These are phyloP conservation scores for Aphelinus certus DNA, from an alignment of 1,140 invertebrate species.

Conservation along the genomic window DNA sequence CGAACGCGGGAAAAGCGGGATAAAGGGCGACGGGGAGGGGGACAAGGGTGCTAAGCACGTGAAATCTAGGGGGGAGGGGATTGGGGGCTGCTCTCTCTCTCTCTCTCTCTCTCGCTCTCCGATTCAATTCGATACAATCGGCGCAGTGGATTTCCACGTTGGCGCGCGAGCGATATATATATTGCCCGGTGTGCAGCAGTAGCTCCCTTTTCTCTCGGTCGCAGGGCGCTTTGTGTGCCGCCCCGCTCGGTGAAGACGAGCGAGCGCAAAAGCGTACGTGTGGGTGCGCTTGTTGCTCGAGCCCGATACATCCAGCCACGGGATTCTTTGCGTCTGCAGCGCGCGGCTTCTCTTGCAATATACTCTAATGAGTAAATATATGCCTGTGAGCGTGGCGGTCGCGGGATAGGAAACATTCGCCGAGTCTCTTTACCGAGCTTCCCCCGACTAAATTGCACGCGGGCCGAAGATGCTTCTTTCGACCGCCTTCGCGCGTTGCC, in stretches of 20 bases:
- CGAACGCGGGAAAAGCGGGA: background rate
- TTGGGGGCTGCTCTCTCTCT: slow-evolving; percentile 15
- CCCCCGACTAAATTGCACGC: no score
- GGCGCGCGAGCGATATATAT: slow-evolving; percentile 6
- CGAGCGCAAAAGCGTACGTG: background rate
- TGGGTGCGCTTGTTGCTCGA: background rate
- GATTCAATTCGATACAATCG: slow-evolving; percentile 58
- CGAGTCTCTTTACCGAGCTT: no score
- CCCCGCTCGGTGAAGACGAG: no score
- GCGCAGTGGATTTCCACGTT: slow-evolving; percentile 53
- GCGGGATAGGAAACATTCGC: no score
- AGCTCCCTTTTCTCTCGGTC: no score
- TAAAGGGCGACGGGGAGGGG: slow-evolving; percentile 4
- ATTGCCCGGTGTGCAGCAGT: no score
- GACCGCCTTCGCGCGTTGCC: no score
- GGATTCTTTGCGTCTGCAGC: background rate
- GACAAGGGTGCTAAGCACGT: slow-evolving; percentile 36
- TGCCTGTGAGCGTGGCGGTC: no score
- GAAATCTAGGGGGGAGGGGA: slow-evolving; percentile 33
- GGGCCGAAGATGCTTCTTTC: no score
- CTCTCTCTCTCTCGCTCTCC: slow-evolving; percentile 29
- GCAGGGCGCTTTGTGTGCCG: no score
- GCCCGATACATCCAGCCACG: background rate
- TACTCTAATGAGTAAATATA: no score
- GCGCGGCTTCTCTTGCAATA: no score